Evolutionary conservation across 1,140 invertebrate species (phyloP).

Genomic region (Pogonus chalceus): DNA sequence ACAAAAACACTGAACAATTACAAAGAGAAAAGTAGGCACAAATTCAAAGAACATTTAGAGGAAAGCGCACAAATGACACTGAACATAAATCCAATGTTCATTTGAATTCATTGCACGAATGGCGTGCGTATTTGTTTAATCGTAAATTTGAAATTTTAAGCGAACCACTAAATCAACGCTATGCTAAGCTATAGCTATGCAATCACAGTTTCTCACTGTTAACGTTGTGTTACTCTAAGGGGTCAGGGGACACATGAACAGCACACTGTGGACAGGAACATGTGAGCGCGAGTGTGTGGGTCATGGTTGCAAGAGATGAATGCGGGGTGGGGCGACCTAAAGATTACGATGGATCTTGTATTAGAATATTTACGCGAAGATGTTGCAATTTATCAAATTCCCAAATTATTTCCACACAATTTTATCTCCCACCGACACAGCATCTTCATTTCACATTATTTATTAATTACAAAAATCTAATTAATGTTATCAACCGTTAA

Average conservation of each 20-base stretch:
- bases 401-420: background rate
- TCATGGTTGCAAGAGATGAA: background rate
- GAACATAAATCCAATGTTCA: background rate
- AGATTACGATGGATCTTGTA: background rate
- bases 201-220: slow-evolving; percentile 6
- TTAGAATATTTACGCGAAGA: background rate
- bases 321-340: background rate
- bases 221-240: background rate
- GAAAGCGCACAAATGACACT: background rate
- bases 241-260: background rate
- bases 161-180: slow-evolving; percentile 2
- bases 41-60: background rate
- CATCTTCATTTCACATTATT: background rate
- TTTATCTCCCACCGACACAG: background rate
- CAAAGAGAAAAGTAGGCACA: background rate
- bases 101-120: background rate
- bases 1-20: background rate
- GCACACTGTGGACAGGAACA: background rate
- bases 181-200: background rate
- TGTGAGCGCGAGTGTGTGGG: slow-evolving; percentile 4
- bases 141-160: background rate
- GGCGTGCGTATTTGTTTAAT: background rate
- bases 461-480: background rate
- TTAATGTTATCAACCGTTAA: too few species aligned
- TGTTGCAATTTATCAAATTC: background rate